phyloP scores from a whole-genome alignment of 2,888 invertebrate genomes.

The Drosophila neotestacea region DNA sequence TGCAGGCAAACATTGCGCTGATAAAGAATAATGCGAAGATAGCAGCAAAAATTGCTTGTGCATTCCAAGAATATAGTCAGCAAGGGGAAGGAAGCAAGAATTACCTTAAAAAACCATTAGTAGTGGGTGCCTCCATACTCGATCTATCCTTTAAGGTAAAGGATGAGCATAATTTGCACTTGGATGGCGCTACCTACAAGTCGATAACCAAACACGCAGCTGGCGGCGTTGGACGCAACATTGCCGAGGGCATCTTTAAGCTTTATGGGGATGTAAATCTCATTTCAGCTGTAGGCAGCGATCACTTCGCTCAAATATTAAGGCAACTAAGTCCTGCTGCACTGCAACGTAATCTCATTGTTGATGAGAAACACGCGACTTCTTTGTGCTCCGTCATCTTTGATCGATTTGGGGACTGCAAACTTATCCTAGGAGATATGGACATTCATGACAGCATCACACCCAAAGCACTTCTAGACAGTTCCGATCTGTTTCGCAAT shows the following conservation, averaged over 20 bases:
- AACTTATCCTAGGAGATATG: slow-evolving; percentile 94
- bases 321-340: slow-evolving; percentile 82
- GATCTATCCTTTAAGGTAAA: slow-evolving; percentile 89
- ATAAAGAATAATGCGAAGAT: slow-evolving; percentile 96
- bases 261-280: slow-evolving; percentile 89
- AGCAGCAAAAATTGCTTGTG: slow-evolving; percentile 92
- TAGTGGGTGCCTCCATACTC: slow-evolving; percentile 92
- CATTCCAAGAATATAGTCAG: slow-evolving; percentile 81
- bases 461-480: slow-evolving; percentile 88
- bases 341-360: slow-evolving; percentile 65
- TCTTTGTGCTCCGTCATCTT: slow-evolving; percentile 92
- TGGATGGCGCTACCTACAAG: slow-evolving; percentile 92
- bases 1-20: slow-evolving; percentile 94
- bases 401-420: slow-evolving; percentile 91
- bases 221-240: slow-evolving; percentile 97
- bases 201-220: slow-evolving; percentile 88
- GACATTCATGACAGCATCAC: slow-evolving; percentile 90
- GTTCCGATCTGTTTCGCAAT: slow-evolving; percentile 87
- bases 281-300: slow-evolving; percentile 92
- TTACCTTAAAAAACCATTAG: slow-evolving; percentile 83
- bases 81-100: neutral
- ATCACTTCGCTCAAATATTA: slow-evolving; percentile 86
- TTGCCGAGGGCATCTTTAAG: slow-evolving; percentile 93
- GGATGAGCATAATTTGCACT: slow-evolving; percentile 87
- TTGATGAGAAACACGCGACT: slow-evolving; percentile 85